Percentiles rank a stretch among this genome's conserved stretches.
These are phyloP conservation scores for Platycercus adscitus DNA, from an alignment of 2,113 vertebrate genomes.

Conservation along the genomic window DNA sequence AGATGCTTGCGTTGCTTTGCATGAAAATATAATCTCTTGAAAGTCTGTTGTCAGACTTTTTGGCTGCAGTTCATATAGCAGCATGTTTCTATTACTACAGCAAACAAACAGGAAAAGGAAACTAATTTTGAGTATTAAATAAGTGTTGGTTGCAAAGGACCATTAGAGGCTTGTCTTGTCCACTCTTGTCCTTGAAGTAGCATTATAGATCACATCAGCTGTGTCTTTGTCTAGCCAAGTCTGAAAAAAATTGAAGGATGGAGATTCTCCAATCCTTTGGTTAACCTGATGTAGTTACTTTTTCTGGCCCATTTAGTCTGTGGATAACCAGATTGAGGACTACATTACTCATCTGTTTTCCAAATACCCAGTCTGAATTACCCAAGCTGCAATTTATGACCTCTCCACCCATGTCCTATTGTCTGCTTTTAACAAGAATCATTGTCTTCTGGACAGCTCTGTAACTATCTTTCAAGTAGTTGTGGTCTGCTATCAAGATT, in stretches of 20 bases:
- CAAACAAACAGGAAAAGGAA: neutral
- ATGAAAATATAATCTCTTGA: neutral
- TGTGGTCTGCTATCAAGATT: neutral
- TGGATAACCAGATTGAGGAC: neutral
- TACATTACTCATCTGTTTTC: neutral
- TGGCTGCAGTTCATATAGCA: neutral
- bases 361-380: neutral
- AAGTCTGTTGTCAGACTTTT: neutral
- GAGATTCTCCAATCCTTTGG: neutral
- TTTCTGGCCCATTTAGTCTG: neutral
- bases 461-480: neutral
- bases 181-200: neutral
- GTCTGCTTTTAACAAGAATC: neutral
- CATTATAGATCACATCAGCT: neutral
- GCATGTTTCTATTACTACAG: neutral
- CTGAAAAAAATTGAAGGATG: neutral
- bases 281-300: neutral
- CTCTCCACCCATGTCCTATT: neutral
- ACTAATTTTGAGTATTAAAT: neutral
- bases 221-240: neutral
- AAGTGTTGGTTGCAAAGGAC: neutral
- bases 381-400: neutral
- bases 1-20: neutral
- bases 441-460: neutral
- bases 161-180: neutral